Base-by-base conservation (phyloP, 2,797 vertebrate genomes). In the Aeoliscus strigatus region DNA sequence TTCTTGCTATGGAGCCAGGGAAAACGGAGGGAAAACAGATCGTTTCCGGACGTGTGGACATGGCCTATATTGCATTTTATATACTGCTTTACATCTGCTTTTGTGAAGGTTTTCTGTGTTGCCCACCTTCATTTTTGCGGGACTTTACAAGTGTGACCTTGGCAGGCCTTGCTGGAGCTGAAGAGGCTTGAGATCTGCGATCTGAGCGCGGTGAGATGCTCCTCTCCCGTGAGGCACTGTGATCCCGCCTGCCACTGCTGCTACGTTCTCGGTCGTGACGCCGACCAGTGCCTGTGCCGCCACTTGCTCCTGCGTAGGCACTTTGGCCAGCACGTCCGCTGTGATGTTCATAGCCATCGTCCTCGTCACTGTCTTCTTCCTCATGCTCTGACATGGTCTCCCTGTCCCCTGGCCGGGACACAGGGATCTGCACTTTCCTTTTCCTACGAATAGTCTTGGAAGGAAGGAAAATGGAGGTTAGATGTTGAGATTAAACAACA, bases 141-240 rank as follows among this genome's bases (percentile, higher is more conserved):
- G 96, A 97, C 59, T 98, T 98, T 70, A 97, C 91, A 32, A 98
- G 77, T 0, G 96, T 98, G 82, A 98, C 92, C 84, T 94, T 98
- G 66, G 94, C 87, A 33, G 96, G 96, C 29, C 90, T 93, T 25
- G 88, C 71, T 1, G 90, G 90, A 54, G 92, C 91, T 70, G 91
- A 93, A 59, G 84, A 85, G 24, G 74, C 15, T 66, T 93, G 86
- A 1, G 94, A 98, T 17, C 92, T 88, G 61, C 91, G 87, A 52
- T 97, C 94, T 1, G 94, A 96, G 52, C 92, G 88, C 0, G 95
- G 95, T 1, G 94, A 98, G 24, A 91, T 63, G 50, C 96, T 98
- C 56, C 93, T 85, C 61, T 97, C 96, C 62, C 91, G 83, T 32
- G 93, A 96, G 14, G 89, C 91, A 25, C 94, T 96, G 71, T 88